These are phyloP conservation scores for Callimico goeldii DNA, from an alignment of 2,797 vertebrate genomes.

Conservation along the genomic window DNA sequence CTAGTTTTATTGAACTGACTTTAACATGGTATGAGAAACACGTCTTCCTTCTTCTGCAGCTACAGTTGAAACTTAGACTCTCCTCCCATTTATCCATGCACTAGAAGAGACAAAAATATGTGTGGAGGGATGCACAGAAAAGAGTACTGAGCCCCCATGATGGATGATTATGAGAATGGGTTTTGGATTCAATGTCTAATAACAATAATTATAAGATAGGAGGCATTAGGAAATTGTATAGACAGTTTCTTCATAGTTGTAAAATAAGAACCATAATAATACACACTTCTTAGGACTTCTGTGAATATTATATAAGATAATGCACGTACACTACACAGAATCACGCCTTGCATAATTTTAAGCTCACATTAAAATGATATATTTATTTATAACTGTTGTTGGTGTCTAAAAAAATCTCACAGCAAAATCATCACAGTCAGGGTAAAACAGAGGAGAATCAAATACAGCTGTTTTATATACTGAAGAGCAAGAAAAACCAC, in stretches of 20 bases:
- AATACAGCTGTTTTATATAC: background rate
- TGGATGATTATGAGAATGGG: background rate
- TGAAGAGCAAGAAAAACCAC: background rate
- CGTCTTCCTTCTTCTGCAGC: background rate
- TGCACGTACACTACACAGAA: rapidly evolving
- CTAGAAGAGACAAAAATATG: background rate
- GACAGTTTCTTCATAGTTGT: background rate
- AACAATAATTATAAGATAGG: background rate
- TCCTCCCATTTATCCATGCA: background rate
- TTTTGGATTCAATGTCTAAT: background rate
- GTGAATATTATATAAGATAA: background rate
- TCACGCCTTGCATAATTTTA: background rate
- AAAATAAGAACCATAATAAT: background rate
- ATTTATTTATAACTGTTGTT: background rate
- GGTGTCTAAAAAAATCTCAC: background rate
- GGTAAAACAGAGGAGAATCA: background rate
- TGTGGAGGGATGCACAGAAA: background rate
- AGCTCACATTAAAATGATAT: background rate
- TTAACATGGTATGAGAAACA: background rate
- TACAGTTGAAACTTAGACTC: background rate
- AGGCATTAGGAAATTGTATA: background rate
- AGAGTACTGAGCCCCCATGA: background rate
- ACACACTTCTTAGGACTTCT: background rate
- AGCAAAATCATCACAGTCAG: background rate
- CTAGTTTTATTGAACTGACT: background rate